Percentiles rank a stretch among this genome's conserved stretches.
These are phyloP conservation scores for Carollia perspicillata DNA, from an alignment of 2,113 vertebrate species.

Conservation along the genomic window DNA sequence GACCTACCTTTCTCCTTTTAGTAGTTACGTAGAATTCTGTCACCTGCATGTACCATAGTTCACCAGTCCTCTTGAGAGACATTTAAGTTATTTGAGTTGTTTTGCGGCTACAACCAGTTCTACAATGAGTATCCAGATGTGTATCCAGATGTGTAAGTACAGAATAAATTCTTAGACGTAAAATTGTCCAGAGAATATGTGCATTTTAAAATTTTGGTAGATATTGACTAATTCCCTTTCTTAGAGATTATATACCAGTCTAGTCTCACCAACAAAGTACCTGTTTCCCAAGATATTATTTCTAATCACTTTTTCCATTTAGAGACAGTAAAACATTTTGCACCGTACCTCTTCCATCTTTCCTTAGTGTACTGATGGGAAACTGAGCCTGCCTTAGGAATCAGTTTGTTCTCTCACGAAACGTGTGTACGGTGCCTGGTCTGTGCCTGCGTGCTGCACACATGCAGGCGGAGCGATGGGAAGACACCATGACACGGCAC, in stretches of 20 bases:
- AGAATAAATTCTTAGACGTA: conserved; percentile 15
- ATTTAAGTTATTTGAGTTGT: not conserved
- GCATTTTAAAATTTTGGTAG: not conserved
- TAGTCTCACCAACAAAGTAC: not conserved
- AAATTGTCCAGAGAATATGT: not conserved
- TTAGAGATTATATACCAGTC: not conserved
- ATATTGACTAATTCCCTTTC: not conserved
- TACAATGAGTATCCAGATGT: not conserved
- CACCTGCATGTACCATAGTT: not conserved
- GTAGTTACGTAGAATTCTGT: not conserved
- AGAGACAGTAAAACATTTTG: not conserved
- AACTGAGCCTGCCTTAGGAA: not conserved
- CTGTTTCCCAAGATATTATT: not conserved
- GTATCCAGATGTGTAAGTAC: not conserved
- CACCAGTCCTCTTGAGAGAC: not conserved
- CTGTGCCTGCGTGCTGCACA: not conserved
- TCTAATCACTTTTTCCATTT: conserved; percentile 8
- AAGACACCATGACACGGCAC: not conserved
- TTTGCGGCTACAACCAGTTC: not conserved
- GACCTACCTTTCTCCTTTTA: not conserved
- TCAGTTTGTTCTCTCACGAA: not conserved
- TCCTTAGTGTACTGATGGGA: not conserved
- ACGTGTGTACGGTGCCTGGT: not conserved
- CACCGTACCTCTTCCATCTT: not conserved
- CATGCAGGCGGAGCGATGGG: not conserved